Conservation (phyloP, 2,113 vertebrate genomes). For the Coreoperca whiteheadi region DNA sequence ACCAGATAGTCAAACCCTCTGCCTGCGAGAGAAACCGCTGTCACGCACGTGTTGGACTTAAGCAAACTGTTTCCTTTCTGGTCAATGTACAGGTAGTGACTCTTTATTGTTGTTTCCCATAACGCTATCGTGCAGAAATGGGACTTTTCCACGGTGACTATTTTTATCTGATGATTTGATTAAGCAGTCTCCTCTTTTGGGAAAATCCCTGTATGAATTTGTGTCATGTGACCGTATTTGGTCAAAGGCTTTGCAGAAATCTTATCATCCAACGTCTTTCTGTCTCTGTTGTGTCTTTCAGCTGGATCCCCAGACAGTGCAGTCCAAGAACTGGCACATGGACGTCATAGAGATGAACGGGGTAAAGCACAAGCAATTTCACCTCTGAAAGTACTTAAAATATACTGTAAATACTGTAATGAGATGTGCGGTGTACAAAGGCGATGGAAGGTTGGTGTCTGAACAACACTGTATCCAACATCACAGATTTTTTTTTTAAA, state of each 20-base stretch:
- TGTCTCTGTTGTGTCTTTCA: conserved; percentile 79
- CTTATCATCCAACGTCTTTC: conserved; percentile 11
- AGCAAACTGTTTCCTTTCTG: neutral
- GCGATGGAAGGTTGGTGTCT: too few species aligned
- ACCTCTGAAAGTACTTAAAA: neutral
- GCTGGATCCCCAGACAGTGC: conserved; percentile 96
- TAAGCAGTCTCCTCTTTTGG: neutral
- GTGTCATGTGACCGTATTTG: conserved; percentile 26
- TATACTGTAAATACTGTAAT: neutral
- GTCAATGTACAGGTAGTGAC: neutral
- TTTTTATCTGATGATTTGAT: conserved; percentile 7
- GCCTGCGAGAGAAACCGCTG: neutral
- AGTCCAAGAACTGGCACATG: conserved; percentile 98
- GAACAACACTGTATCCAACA: too few species aligned
- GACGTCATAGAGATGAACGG: conserved; percentile 99
- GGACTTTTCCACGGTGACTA: neutral
- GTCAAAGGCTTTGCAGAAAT: neutral
- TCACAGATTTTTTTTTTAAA: neutral
- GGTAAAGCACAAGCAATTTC: conserved; percentile 82
- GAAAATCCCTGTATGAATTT: neutral
- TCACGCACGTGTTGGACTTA: neutral
- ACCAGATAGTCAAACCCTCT: neutral
- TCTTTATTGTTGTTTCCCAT: neutral
- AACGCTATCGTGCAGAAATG: neutral
- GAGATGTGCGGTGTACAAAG: neutral